Percentiles rank a stretch among this genome's conserved stretches.
These are phyloP conservation scores for Bungarus multicinctus DNA, from an alignment of 2,113 vertebrate species.

Conservation along the genomic window DNA sequence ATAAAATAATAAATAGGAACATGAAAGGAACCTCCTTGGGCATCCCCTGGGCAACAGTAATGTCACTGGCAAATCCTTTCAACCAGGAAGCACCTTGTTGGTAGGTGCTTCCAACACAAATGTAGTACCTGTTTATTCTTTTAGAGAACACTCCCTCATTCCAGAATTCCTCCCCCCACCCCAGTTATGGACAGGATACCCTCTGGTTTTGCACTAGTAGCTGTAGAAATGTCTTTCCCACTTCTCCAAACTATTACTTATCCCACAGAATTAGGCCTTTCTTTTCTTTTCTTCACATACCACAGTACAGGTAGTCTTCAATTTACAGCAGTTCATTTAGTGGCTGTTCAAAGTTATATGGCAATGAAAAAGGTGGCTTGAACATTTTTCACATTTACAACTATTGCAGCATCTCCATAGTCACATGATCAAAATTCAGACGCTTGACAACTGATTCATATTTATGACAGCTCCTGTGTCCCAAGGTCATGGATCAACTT, in stretches of 20 bases:
- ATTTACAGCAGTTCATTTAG: neutral
- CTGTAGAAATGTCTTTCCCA: neutral
- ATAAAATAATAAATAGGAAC: neutral
- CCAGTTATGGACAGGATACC: neutral
- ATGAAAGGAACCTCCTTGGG: neutral
- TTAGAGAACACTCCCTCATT: neutral
- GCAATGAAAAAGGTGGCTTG: too few relatives aligned
- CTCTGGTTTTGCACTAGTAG: neutral
- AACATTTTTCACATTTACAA: too few relatives aligned
- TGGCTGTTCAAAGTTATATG: neutral
- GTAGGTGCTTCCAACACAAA: neutral
- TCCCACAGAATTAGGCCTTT: neutral
- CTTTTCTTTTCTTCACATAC: neutral
- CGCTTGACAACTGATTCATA: too few relatives aligned
- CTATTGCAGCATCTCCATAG: too few relatives aligned
- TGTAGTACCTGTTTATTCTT: neutral
- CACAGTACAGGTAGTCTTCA: neutral
- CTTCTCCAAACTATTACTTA: neutral
- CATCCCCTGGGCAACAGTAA: neutral
- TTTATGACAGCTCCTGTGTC: too few relatives aligned
- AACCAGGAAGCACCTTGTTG: neutral
- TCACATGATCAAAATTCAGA: too few relatives aligned
- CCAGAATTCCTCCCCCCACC: neutral
- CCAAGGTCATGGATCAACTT: too few relatives aligned
- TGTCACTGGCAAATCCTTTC: neutral